Percentiles rank a stretch among this genome's conserved stretches.
These are phyloP conservation scores for Garrulus glandarius DNA, from an alignment of 2,797 vertebrate genomes.

Conservation along the genomic window DNA sequence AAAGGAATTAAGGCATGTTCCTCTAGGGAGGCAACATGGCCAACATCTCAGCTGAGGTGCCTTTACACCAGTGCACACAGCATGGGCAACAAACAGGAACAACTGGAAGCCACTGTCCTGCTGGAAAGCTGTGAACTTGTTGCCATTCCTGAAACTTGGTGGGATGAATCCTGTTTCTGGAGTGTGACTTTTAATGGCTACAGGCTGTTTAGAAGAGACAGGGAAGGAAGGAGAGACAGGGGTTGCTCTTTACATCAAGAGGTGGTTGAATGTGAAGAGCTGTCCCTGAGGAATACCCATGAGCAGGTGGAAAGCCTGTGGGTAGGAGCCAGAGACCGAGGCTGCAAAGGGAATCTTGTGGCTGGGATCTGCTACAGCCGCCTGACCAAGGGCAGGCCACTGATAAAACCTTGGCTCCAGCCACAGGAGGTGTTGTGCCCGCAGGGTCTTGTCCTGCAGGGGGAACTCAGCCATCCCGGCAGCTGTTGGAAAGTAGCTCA, in stretches of 20 bases:
- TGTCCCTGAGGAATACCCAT: not conserved
- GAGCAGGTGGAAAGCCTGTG: not conserved
- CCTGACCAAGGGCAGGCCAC: not conserved
- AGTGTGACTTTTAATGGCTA: not conserved
- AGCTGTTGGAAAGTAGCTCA: not conserved
- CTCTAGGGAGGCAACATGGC: not conserved
- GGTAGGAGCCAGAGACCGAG: not conserved
- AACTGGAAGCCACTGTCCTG: not conserved
- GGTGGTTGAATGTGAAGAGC: not conserved
- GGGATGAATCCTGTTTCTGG: not conserved
- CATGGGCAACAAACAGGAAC: not conserved
- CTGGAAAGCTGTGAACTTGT: not conserved
- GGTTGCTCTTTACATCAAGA: not conserved
- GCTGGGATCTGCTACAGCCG: not conserved
- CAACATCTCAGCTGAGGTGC: not conserved
- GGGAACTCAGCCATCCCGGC: not conserved
- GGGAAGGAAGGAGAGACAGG: not conserved
- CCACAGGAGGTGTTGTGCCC: not conserved
- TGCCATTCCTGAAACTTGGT: not conserved
- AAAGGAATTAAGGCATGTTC: not conserved
- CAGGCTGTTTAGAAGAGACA: not conserved
- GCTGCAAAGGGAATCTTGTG: not conserved
- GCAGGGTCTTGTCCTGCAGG: not conserved
- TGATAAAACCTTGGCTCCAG: not conserved
- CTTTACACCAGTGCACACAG: not conserved